These are phyloP conservation scores for Xenopus petersii DNA, from an alignment of 2,797 vertebrate genomes.

Conservation along the genomic window DNA sequence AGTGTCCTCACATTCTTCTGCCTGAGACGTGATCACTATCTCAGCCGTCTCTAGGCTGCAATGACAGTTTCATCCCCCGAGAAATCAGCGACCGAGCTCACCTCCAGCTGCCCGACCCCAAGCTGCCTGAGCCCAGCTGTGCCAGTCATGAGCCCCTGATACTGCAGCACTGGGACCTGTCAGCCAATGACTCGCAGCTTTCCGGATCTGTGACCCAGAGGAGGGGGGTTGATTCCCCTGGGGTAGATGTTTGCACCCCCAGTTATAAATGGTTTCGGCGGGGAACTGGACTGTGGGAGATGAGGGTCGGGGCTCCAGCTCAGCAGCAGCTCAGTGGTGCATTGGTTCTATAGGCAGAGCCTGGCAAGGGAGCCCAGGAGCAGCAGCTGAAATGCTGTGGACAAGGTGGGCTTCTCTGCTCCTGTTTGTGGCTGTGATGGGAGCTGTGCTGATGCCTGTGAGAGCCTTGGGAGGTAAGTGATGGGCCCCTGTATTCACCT, in stretches of 20 bases:
- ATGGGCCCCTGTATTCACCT: too few species aligned
- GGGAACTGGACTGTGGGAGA: conserved; percentile 3
- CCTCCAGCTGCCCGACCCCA: conserved; percentile 16
- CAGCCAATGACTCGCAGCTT: neutral
- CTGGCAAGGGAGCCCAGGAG: too few species aligned
- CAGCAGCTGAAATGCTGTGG: conserved; percentile 43
- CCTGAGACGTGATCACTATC: conserved; percentile 65
- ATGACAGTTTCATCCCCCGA: conserved; percentile 51
- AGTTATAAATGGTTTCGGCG: conserved; percentile 27
- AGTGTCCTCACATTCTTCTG: conserved; percentile 18
- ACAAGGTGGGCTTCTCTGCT: conserved; percentile 20
- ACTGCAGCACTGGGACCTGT: neutral
- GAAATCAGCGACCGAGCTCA: conserved; percentile 18
- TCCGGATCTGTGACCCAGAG: conserved; percentile 8
- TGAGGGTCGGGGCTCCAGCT: neutral
- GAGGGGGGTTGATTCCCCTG: conserved; percentile 10
- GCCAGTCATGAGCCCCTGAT: conserved; percentile 14
- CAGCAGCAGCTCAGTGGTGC: too few species aligned
- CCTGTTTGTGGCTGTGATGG: conserved; percentile 55
- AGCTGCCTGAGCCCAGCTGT: conserved; percentile 18
- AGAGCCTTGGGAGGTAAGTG: conserved; percentile 61
- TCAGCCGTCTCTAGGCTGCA: conserved; percentile 49
- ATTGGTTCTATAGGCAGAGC: neutral
- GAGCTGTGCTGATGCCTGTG: conserved; percentile 50
- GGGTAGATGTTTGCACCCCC: conserved; percentile 19